A percentile compares a stretch with the other conserved stretches of the same genome.
Evolutionary conservation across 2,888 invertebrate species (phyloP).

Genomic region (Onthophagus sagittarius): DNA sequence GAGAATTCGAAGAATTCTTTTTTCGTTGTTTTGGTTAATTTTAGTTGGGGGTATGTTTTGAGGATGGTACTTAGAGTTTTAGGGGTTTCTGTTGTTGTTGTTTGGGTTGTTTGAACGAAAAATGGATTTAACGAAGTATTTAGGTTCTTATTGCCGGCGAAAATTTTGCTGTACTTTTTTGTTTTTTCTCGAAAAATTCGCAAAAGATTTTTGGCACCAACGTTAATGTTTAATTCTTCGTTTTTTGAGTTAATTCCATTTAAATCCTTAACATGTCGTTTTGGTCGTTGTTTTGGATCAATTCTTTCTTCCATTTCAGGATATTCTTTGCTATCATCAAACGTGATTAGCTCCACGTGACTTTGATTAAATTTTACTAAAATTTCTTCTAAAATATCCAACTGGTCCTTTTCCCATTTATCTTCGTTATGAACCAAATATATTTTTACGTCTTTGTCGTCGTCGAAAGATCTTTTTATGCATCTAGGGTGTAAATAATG

Average conservation of each 20-base stretch:
- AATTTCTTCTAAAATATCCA: slow-evolving; percentile 40
- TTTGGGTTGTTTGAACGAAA: neutral
- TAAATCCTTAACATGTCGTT: slow-evolving; percentile 20
- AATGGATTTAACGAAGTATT: slow-evolving; percentile 2
- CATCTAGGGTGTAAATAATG: slow-evolving; percentile 26
- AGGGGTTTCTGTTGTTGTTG: slow-evolving; percentile 9
- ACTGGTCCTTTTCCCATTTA: slow-evolving; percentile 36
- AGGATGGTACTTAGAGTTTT: slow-evolving; percentile 38
- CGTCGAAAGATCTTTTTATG: slow-evolving; percentile 25
- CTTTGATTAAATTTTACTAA: slow-evolving; percentile 38
- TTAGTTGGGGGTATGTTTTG: slow-evolving; percentile 47
- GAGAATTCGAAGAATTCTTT: slow-evolving; percentile 52
- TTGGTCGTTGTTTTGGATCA: neutral
- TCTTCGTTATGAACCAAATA: slow-evolving; percentile 41
- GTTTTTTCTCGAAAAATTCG: slow-evolving; percentile 22
- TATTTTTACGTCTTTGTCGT: slow-evolving; percentile 35
- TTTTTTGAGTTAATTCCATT: neutral
- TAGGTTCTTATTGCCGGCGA: slow-evolving; percentile 5
- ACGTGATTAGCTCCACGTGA: slow-evolving; percentile 38
- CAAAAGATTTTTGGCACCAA: slow-evolving; percentile 27
- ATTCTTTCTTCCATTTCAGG: slow-evolving; percentile 16
- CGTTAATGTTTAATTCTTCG: slow-evolving; percentile 25
- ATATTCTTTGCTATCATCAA: slow-evolving; percentile 25
- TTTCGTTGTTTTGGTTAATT: slow-evolving; percentile 46
- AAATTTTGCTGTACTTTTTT: neutral